phyloP scores from a whole-genome alignment of 2,888 invertebrate genomes.

The Meghimatium bilineatum region DNA sequence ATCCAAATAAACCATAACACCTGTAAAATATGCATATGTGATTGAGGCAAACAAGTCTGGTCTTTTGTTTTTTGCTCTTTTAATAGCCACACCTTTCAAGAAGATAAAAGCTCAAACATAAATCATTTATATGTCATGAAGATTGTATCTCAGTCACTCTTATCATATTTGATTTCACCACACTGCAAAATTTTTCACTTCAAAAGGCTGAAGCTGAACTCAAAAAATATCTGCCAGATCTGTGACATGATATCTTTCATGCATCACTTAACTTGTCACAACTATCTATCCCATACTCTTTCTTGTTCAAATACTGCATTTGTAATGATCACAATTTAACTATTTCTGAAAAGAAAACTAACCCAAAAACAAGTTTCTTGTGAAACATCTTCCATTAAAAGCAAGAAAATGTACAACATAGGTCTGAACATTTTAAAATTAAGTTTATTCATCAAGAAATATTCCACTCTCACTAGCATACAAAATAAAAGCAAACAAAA shows the following conservation, averaged over 20 bases:
- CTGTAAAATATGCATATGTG: not conserved
- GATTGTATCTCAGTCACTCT: not conserved
- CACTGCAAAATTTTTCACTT: not conserved
- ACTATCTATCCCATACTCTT: not conserved
- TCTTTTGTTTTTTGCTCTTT: not conserved
- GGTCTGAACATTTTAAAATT: not conserved
- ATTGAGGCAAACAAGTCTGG: not conserved
- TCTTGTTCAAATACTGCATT: not conserved
- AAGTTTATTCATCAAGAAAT: slow-evolving; percentile 5
- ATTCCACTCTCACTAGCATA: not conserved
- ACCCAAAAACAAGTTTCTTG: not conserved
- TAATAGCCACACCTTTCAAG: not conserved
- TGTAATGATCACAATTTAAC: not conserved
- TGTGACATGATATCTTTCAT: not conserved
- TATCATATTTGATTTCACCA: slow-evolving; percentile 4
- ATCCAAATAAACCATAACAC: not conserved
- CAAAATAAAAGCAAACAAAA: not conserved
- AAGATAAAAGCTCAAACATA: not conserved
- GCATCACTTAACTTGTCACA: too few species aligned
- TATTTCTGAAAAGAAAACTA: not conserved
- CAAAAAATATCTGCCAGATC: not conserved
- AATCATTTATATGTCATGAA: not conserved
- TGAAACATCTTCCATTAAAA: not conserved
- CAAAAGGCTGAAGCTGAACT: not conserved
- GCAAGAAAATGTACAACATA: not conserved